Evolutionary conservation across 2,888 invertebrate species (phyloP).

Genomic region (Smittia sp.): DNA sequence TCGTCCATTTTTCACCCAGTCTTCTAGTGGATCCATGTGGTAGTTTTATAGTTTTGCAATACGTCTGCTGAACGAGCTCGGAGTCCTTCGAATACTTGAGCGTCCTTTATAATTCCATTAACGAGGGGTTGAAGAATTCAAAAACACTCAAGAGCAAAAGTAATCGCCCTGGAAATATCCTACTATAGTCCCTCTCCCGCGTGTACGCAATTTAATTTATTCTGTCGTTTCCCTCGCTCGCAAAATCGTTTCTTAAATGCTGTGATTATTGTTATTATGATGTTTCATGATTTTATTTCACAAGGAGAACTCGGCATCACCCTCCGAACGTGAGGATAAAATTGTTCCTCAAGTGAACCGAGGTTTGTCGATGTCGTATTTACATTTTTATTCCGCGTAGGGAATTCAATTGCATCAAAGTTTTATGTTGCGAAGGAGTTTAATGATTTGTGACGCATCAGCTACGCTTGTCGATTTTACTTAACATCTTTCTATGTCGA

Average conservation of each 20-base stretch:
- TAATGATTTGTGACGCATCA: too few relatives aligned
- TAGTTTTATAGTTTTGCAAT: background rate
- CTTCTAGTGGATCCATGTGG: conserved; percentile 12
- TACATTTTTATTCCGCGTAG: too few relatives aligned
- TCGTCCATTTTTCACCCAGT: background rate
- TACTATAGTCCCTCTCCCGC: background rate
- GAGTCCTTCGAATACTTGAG: background rate
- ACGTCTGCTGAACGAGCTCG: too few relatives aligned
- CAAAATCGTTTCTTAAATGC: conserved; percentile 24
- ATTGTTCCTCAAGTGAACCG: background rate
- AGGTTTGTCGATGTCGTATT: too few relatives aligned
- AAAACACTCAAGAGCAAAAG: conserved; percentile 1
- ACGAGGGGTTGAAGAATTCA: background rate
- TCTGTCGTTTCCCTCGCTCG: conserved; percentile 19
- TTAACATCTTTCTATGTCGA: too few relatives aligned
- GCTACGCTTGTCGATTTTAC: too few relatives aligned
- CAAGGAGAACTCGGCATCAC: background rate
- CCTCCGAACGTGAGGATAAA: background rate
- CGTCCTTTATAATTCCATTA: conserved; percentile 6
- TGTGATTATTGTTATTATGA: conserved; percentile 25
- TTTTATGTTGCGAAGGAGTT: too few relatives aligned
- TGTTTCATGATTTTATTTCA: conserved; percentile 13
- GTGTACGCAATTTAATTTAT: conserved; percentile 21
- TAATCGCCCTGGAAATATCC: conserved; percentile 13
- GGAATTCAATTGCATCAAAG: too few relatives aligned